phyloP scores from a whole-genome alignment of 1,140 invertebrate species.

The Saxidomus purpurata region DNA sequence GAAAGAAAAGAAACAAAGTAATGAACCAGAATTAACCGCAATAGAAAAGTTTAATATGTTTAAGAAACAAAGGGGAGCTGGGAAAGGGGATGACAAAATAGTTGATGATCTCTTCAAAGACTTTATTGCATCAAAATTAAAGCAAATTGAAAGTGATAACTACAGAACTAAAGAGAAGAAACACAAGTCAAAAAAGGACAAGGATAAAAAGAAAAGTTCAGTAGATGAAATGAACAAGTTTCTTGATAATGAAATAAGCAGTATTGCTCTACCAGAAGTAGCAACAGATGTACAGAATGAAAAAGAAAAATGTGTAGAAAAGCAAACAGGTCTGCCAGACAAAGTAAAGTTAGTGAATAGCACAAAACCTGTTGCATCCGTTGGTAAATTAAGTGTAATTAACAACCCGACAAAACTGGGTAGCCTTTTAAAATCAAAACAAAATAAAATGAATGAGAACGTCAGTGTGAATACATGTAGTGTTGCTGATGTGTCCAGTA shows the following conservation, averaged over 20 bases:
- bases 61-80: constrained; percentile 58
- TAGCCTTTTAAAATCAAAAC: constrained; percentile 1
- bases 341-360: not conserved
- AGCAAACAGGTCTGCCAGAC: not conserved
- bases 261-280: constrained; percentile 30
- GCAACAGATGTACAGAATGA: not conserved
- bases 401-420: constrained; percentile 21
- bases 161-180: constrained; percentile 26
- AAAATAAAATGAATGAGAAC: not conserved
- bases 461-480: not conserved
- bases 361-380: not conserved
- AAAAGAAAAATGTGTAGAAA: not conserved
- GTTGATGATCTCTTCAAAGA: constrained; percentile 68
- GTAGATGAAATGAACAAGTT: constrained; percentile 86
- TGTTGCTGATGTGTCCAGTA: not conserved
- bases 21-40: constrained; percentile 36
- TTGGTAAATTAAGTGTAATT: constrained; percentile 20
- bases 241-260: constrained; percentile 85
- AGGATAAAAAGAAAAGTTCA: constrained; percentile 80
- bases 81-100: constrained; percentile 47
- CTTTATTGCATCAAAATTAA: constrained; percentile 61
- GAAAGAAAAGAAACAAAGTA: not conserved
- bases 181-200: not conserved
- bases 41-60: constrained; percentile 65
- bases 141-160: constrained; percentile 59